These are phyloP conservation scores for Lypha dubia DNA, from an alignment of 2,888 invertebrate species.

Conservation along the genomic window DNA sequence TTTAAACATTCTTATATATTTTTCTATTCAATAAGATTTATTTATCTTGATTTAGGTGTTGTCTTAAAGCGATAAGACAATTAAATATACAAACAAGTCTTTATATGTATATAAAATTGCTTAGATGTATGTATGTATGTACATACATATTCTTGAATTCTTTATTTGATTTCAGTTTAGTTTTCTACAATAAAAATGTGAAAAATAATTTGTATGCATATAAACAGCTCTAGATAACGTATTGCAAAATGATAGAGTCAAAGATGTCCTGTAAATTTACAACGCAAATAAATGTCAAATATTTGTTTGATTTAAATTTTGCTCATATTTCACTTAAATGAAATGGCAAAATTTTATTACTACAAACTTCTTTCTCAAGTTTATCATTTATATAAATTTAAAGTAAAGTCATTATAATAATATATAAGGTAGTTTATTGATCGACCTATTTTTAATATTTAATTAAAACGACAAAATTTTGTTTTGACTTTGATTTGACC, in stretches of 20 bases:
- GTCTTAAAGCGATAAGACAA: slow-evolving; percentile 64
- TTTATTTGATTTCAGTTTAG: slow-evolving; percentile 48
- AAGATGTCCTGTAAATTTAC: slow-evolving; percentile 40
- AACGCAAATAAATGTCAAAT: slow-evolving; percentile 41
- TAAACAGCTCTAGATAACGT: slow-evolving; percentile 53
- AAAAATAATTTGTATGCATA: slow-evolving; percentile 58
- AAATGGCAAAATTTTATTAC: slow-evolving; percentile 49
- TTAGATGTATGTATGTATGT: slow-evolving; percentile 7
- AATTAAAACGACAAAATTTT: too few relatives aligned
- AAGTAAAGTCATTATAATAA: too few relatives aligned
- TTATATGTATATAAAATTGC: slow-evolving; percentile 11
- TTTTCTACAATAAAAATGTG: slow-evolving; percentile 59
- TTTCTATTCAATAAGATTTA: slow-evolving; percentile 68
- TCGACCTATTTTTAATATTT: too few relatives aligned
- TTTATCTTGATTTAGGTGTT: slow-evolving; percentile 68
- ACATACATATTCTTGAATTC: slow-evolving; percentile 39
- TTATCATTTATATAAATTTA: too few relatives aligned
- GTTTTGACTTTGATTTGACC: too few relatives aligned
- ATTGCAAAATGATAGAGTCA: slow-evolving; percentile 49
- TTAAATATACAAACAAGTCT: slow-evolving; percentile 44
- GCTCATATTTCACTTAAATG: slow-evolving; percentile 36
- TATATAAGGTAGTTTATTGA: too few relatives aligned
- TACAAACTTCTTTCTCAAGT: too few relatives aligned
- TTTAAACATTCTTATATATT: too few relatives aligned
- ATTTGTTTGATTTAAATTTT: slow-evolving; percentile 56